These are phyloP conservation scores for Nemotelus nigrinus DNA, from an alignment of 2,888 invertebrate genomes.

Conservation along the genomic window DNA sequence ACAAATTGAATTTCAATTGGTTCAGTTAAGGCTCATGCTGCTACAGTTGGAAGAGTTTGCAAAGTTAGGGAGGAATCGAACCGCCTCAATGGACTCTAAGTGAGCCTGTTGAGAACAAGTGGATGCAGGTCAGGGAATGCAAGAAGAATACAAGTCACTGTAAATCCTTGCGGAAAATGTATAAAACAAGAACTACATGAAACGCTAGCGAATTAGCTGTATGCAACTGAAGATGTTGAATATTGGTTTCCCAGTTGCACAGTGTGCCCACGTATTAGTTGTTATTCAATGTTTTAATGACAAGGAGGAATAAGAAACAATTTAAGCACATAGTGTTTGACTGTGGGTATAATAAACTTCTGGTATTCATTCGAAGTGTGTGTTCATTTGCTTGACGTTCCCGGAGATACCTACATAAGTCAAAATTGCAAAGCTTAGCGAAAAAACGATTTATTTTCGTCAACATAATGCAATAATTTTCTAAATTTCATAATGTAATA, in stretches of 20 bases:
- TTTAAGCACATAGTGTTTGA: no score
- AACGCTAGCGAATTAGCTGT: conserved; percentile 24
- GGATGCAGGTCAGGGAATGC: neutral
- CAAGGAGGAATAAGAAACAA: no score
- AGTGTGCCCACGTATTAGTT: neutral
- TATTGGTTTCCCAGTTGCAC: neutral
- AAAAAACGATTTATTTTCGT: no score
- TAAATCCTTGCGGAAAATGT: conserved; percentile 32
- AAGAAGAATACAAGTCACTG: neutral
- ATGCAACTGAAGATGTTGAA: neutral
- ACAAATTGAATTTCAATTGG: conserved; percentile 42
- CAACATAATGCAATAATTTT: no score
- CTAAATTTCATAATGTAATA: no score
- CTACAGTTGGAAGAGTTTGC: neutral
- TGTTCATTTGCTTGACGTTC: no score
- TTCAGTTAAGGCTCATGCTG: neutral
- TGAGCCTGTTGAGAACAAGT: neutral
- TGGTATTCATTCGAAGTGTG: no score
- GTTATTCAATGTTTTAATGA: no score
- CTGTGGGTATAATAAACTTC: no score
- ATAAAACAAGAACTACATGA: conserved; percentile 38
- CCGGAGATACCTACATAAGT: no score
- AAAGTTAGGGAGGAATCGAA: neutral
- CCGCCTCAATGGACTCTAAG: neutral
- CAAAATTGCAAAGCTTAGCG: no score